phyloP scores from a whole-genome alignment of 2,888 invertebrate species.

The Entomobrya multifasciata region DNA sequence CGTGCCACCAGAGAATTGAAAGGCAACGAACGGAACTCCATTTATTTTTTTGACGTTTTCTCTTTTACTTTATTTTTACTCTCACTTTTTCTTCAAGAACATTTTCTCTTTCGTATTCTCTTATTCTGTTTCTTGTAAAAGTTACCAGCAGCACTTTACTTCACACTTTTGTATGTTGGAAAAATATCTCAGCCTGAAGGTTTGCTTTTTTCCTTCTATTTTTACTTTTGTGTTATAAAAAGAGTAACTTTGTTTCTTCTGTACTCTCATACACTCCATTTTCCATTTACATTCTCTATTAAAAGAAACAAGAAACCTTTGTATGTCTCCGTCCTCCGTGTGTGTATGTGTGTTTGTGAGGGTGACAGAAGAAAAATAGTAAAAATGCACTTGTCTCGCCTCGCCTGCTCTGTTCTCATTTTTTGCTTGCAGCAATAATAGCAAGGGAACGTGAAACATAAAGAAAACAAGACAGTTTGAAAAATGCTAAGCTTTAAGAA shows the following conservation, averaged over 20 bases:
- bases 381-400: conserved; percentile 24
- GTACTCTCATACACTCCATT: background rate
- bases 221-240: background rate
- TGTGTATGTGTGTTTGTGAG: background rate
- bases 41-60: conserved; percentile 54
- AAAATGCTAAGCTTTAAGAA: conserved; percentile 6
- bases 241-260: conserved; percentile 32
- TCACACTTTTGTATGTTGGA: conserved; percentile 6
- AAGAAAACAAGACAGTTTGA: background rate
- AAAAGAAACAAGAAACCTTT: background rate
- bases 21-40: conserved; percentile 56
- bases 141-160: background rate
- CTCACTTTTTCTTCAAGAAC: background rate
- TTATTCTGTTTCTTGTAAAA: background rate
- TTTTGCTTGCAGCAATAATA: conserved; percentile 14
- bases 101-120: background rate
- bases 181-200: background rate
- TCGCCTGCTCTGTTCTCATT: background rate
- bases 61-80: background rate
- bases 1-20: conserved; percentile 52
- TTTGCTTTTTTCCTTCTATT: background rate
- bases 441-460: background rate
- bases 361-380: conserved; percentile 28
- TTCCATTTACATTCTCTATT: background rate
- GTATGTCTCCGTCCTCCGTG: background rate